These are phyloP conservation scores for Cyanoliseus patagonus DNA, from an alignment of 2,113 vertebrate genomes.

Conservation along the genomic window DNA sequence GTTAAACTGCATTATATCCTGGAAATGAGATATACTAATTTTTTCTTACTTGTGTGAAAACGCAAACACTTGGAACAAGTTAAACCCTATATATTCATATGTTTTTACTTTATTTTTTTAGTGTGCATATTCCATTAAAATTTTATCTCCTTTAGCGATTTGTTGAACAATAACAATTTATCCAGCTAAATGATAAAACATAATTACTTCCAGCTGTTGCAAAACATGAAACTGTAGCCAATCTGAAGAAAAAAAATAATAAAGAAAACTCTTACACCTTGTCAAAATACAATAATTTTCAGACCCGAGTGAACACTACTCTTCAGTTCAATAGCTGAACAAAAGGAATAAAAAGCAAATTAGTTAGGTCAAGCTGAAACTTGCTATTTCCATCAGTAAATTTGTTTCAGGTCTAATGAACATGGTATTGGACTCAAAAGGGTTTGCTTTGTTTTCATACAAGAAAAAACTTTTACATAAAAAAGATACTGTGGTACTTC, in stretches of 20 bases:
- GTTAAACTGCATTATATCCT: background rate
- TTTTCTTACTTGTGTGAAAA: background rate
- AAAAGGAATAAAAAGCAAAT: background rate
- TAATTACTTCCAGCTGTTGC: slow-evolving; percentile 21
- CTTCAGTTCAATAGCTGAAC: background rate
- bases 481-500: background rate
- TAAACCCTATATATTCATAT: background rate
- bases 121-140: background rate
- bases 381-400: background rate
- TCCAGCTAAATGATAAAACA: background rate
- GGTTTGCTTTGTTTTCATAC: background rate
- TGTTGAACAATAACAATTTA: slow-evolving; percentile 20
- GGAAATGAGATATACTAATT: background rate
- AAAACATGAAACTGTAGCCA: background rate
- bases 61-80: background rate
- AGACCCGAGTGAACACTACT: background rate
- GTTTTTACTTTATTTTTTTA: background rate
- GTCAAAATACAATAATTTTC: background rate
- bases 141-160: background rate
- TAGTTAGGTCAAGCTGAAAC: background rate
- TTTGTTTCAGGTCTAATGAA: background rate
- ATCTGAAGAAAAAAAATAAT: background rate
- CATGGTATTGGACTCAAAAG: background rate
- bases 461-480: background rate
- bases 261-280: background rate